Evolutionary conservation across 1,140 invertebrate genomes (phyloP).

Genomic region (Yoshiicerus persimilis): DNA sequence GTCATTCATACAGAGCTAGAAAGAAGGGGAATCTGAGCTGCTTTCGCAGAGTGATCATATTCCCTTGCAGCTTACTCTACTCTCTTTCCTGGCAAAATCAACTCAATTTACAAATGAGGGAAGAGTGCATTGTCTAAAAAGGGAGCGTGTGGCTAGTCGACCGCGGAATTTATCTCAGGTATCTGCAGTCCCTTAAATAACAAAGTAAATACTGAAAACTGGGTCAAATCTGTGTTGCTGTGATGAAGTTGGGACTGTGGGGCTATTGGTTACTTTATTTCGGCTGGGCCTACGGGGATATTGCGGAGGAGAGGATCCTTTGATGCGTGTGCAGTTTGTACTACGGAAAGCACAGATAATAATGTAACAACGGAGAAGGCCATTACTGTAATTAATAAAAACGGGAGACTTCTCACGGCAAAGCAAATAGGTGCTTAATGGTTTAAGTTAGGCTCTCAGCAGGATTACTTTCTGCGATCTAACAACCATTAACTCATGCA

Average conservation of each 20-base stretch:
- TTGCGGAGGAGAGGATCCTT: too few relatives aligned
- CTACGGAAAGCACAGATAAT: background rate
- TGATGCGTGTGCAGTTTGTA: background rate
- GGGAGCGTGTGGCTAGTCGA: background rate
- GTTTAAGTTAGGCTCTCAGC: background rate
- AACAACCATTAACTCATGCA: background rate
- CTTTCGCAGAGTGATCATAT: background rate
- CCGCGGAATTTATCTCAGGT: background rate
- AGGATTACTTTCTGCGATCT: background rate
- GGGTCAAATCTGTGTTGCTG: background rate
- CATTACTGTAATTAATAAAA: background rate
- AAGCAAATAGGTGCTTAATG: background rate
- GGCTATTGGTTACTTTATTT: background rate
- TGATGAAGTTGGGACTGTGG: background rate
- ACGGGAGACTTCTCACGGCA: background rate
- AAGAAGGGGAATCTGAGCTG: too few relatives aligned
- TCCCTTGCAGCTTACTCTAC: background rate
- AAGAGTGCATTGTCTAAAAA: background rate
- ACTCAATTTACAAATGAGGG: background rate
- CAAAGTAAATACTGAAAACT: background rate
- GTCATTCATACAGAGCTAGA: background rate
- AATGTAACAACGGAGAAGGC: background rate
- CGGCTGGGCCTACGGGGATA: too few relatives aligned
- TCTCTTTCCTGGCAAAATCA: background rate
- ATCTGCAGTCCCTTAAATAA: background rate